phyloP scores from a whole-genome alignment of 2,888 invertebrate species.

The Eutolmus rufibarbis region DNA sequence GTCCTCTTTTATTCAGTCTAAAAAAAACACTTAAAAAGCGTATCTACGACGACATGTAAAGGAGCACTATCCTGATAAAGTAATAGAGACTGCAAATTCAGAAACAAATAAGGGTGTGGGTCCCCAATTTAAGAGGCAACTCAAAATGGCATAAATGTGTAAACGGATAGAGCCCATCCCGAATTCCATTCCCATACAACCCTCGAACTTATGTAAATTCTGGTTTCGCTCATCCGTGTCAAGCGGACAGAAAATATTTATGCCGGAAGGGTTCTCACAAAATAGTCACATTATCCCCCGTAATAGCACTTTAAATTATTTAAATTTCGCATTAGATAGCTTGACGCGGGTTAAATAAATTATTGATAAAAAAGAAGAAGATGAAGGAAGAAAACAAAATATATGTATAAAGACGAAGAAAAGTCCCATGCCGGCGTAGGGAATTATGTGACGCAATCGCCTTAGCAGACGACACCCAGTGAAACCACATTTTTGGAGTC shows the following conservation, averaged over 20 bases:
- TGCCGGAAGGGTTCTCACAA: neutral
- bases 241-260: neutral
- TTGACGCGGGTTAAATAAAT: constrained; percentile 16
- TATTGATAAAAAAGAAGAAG: neutral
- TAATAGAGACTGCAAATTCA: neutral
- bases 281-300: neutral
- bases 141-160: neutral
- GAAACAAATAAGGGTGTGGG: neutral
- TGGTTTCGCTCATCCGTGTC: neutral
- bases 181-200: neutral
- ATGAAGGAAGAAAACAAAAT: neutral
- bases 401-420: neutral
- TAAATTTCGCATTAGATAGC: constrained; percentile 1
- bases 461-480: neutral
- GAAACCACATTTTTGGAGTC: neutral
- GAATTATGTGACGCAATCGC: neutral
- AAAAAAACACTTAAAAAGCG: neutral
- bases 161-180: neutral
- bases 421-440: neutral
- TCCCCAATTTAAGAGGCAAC: neutral
- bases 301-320: constrained; percentile 30
- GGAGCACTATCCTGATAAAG: neutral
- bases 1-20: neutral
- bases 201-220: neutral
- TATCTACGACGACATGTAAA: neutral